Base-by-base conservation (phyloP, 2,113 vertebrate species). In the Triplophysa siluroides region DNA sequence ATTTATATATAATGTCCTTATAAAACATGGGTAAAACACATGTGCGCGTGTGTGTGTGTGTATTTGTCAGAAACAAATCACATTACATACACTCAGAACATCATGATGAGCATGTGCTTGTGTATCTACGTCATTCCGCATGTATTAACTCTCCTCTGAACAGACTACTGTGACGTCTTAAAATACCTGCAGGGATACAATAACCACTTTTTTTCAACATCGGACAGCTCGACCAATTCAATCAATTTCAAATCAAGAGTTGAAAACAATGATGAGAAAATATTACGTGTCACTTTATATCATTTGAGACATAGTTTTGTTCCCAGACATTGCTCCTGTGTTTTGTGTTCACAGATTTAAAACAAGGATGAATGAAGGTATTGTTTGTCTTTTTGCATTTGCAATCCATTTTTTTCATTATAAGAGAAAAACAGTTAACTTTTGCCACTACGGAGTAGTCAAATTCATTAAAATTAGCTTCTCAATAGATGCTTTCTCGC, bases 221-320 rank as follows among this genome's bases (percentile, higher is more conserved):
- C 52, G 52, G 13, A 18, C 13, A 14, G 69, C 69, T 72, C 69
- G 26, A 72, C 5, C 52, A 72, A 58, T 58, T 72, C 38, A 56
- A 2, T 72, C 6, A 72, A 26, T 4, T 29, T 4, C 29, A 29
- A 29, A 29, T 29, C 29, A 29, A 29, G 52, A 70, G 52, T 33
- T 29, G 24, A 72, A 56, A 18, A 72, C 29, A 58, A 5, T 56
- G 26, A 19, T 72, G 6, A 4, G 7, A 38, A 38, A 38, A 21
- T 50, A 50, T 50, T 18, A 24, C 14, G 66, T 68, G 66, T 12
- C 14, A 7, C 16, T 19, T 47, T 68, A 23, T 7, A 45, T 19
- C 7, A 16, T 16, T n/a, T 7, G 41, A 67, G 33, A 43, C 29
- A 50, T 4, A 56, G 50, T 38, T 38, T 38, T 38, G 33, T 38